Conservation (phyloP, 1,140 invertebrate genomes). For the Cotesia typhae region DNA sequence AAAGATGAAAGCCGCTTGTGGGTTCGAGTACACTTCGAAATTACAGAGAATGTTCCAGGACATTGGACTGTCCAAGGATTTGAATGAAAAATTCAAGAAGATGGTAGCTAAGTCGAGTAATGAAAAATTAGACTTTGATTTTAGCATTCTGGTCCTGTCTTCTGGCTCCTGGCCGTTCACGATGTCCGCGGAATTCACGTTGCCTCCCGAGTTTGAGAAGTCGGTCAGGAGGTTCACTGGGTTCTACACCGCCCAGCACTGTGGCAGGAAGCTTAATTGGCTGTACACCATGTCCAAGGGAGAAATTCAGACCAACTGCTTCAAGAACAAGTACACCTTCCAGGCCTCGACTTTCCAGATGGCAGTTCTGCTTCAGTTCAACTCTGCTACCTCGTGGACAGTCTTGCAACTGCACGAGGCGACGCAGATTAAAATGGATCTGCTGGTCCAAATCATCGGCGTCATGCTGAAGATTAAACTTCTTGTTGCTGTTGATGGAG, state of each 20-base stretch:
- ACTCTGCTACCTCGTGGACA: conserved; percentile 84
- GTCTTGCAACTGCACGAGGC: conserved; percentile 88
- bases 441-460: conserved; percentile 83
- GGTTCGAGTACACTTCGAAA: conserved; percentile 99
- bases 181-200: conserved; percentile 88
- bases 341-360: conserved; percentile 99
- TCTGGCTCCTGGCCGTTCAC: conserved; percentile 99
- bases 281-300: conserved; percentile 98
- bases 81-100: conserved; percentile 91
- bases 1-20: conserved; percentile 98
- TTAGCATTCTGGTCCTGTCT: conserved; percentile 95
- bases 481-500: conserved; percentile 76
- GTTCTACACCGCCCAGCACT: conserved; percentile 96
- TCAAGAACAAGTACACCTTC: conserved; percentile 86
- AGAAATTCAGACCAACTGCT: conserved; percentile 95
- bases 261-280: conserved; percentile 97
- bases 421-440: conserved; percentile 89
- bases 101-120: conserved; percentile 73
- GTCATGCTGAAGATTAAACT: conserved; percentile 95
- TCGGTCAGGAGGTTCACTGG: conserved; percentile 94
- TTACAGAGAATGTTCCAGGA: conserved; percentile 99
- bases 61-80: conserved; percentile 96
- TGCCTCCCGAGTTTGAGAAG: conserved; percentile 92
- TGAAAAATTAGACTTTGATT: conserved; percentile 85
- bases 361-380: conserved; percentile 97